These are phyloP conservation scores for Alviniconcha marisindica DNA, from an alignment of 1,140 invertebrate genomes.

Conservation along the genomic window DNA sequence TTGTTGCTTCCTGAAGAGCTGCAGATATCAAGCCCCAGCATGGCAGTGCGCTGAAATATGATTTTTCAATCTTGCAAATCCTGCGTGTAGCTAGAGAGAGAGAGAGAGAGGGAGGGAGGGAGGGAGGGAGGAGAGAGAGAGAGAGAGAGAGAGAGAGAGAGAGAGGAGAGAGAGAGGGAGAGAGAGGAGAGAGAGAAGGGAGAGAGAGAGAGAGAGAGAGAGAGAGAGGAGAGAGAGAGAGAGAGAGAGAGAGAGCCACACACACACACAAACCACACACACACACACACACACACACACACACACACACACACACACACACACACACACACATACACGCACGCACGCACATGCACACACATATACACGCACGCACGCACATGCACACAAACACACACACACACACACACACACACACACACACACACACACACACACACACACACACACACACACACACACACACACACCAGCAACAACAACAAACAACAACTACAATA, in stretches of 20 bases:
- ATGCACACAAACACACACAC: neutral
- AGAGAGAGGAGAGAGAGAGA: neutral
- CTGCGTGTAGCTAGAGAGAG: neutral
- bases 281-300: too few relatives aligned
- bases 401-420: neutral
- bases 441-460: neutral
- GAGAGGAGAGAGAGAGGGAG: neutral
- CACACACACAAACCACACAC: too few relatives aligned
- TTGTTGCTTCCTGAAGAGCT: too few relatives aligned
- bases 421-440: neutral
- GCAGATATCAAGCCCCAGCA: too few relatives aligned
- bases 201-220: neutral
- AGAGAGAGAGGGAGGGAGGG: neutral
- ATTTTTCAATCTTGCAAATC: too few relatives aligned
- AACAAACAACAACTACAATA: neutral
- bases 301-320: slow-evolving; percentile 1
- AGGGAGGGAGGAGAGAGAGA: neutral
- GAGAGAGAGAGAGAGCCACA: neutral
- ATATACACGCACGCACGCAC: slow-evolving; percentile 6
- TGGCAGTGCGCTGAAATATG: too few relatives aligned
- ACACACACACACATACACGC: neutral
- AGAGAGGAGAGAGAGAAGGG: too few relatives aligned
- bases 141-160: neutral
- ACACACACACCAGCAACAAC: neutral
- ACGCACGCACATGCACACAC: slow-evolving; percentile 6